These are phyloP conservation scores for Lithobates sylvaticus DNA, from an alignment of 2,797 vertebrate genomes.

Conservation along the genomic window DNA sequence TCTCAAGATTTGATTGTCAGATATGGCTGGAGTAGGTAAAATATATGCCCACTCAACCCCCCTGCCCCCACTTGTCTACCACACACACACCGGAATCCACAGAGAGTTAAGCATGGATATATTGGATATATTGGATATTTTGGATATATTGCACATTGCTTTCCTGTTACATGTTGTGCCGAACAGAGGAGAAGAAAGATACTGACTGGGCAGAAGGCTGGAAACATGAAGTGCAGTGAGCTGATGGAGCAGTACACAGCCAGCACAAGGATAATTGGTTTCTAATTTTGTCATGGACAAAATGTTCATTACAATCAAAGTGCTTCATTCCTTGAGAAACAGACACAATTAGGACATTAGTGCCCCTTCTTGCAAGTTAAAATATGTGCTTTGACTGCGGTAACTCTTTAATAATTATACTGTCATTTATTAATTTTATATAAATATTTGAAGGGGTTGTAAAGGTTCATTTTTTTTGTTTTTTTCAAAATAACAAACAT, in stretches of 20 bases:
- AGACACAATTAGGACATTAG: conserved; percentile 40
- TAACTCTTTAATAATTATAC: conserved; percentile 5
- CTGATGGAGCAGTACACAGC: conserved; percentile 32
- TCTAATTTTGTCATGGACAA: conserved; percentile 57
- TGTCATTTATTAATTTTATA: background rate
- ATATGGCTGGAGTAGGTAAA: background rate
- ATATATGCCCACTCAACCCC: background rate
- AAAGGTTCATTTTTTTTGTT: no score
- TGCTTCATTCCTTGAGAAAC: conserved; percentile 51
- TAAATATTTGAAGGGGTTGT: background rate
- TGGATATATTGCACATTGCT: background rate
- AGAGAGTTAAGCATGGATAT: background rate
- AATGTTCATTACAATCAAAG: conserved; percentile 57
- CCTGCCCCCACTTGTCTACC: no score
- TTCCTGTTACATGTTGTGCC: conserved; percentile 12
- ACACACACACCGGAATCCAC: background rate
- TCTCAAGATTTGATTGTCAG: background rate
- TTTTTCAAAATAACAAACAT: no score
- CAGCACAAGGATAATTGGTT: conserved; percentile 54
- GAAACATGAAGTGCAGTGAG: conserved; percentile 17
- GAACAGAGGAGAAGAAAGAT: conserved; percentile 7
- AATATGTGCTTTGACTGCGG: conserved; percentile 9
- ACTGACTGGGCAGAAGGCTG: conserved; percentile 48
- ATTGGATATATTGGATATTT: background rate
- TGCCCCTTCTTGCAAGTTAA: conserved; percentile 22